Base-by-base conservation (phyloP, 1,140 invertebrate genomes). In the Apis laboriosa region DNA sequence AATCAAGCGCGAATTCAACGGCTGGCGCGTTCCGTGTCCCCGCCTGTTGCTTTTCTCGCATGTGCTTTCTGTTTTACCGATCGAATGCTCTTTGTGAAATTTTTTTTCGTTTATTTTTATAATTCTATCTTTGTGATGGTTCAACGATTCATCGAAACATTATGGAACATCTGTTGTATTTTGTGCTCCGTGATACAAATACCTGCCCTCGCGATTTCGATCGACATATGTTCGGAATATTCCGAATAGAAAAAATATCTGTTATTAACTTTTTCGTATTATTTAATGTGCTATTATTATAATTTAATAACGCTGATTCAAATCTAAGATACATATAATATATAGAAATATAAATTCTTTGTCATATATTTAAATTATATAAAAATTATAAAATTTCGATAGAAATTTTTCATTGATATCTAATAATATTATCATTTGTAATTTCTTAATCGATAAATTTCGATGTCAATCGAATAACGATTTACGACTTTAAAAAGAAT, bases 401-500 rank as follows among this genome's bases (percentile, higher is more conserved):
- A 43, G 34, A 60, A 60, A n/a, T 60, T 4, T 2, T 13, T 28
- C 5, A 13, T 21, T 12, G 2, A 7, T 43, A 43, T 49, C 19
- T 17, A 13, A 49, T 12, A 49, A 68, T 68, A 49, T 68, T n/a
- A 21, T 51, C 21, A 43, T 5, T 51, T 43, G 9, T 28, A 28
- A 72, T 24, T 19, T 74, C 34, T 67, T 7, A 43, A 51, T 70
- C 15, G 86, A 84, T 82, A 86, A 86, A 80, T 80, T 72, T 51
- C 53, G 76, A 84, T 75, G 77, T 80, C 77, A 86, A 86, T 86
- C 66, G 61, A 19, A 1, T 21, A 5, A 21, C 60, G 80, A 83
- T 83, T 77, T 77, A 86, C 84, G 84, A 81, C 0, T 43, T 43
- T 43, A 86, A 34, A 34, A 34, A 34, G 85, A 87, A 77, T 77